A percentile compares a stretch with the other conserved stretches of the same genome.
Evolutionary conservation across 2,888 invertebrate genomes (phyloP).

Genomic region (Lepidocyrtoides sp.): DNA sequence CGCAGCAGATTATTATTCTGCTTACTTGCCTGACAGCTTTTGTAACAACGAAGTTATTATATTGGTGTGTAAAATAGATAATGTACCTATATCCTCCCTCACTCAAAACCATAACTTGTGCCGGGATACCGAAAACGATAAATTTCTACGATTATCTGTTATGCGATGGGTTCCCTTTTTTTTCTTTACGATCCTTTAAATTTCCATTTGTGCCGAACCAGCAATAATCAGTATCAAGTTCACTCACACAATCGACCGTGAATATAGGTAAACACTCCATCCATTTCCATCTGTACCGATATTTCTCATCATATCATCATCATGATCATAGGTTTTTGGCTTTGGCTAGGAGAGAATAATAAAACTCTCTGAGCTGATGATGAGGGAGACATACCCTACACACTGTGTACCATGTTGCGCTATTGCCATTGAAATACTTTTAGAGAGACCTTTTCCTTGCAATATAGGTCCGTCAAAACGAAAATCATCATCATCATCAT

Average conservation of each 20-base stretch:
- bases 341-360: conserved; percentile 23
- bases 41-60: neutral
- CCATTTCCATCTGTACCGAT: neutral
- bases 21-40: conserved; percentile 37
- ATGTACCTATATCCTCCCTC: neutral
- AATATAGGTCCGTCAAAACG: conserved; percentile 39
- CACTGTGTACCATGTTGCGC: conserved; percentile 22
- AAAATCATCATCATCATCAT: conserved; percentile 52
- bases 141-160: conserved; percentile 5
- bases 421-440: conserved; percentile 41
- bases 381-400: neutral
- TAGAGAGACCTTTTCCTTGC: conserved; percentile 56
- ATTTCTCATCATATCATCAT: neutral
- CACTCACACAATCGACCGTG: conserved; percentile 65
- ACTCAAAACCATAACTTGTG: neutral
- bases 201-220: conserved; percentile 57
- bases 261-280: conserved; percentile 49
- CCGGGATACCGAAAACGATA: conserved; percentile 50
- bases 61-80: neutral
- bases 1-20: conserved; percentile 25
- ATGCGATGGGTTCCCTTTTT: conserved; percentile 7
- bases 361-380: neutral
- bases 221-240: conserved; percentile 74
- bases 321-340: too few relatives aligned
- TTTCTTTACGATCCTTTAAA: conserved; percentile 4